phyloP scores from a whole-genome alignment of 2,797 vertebrate species.

The Mallotus villosus region DNA sequence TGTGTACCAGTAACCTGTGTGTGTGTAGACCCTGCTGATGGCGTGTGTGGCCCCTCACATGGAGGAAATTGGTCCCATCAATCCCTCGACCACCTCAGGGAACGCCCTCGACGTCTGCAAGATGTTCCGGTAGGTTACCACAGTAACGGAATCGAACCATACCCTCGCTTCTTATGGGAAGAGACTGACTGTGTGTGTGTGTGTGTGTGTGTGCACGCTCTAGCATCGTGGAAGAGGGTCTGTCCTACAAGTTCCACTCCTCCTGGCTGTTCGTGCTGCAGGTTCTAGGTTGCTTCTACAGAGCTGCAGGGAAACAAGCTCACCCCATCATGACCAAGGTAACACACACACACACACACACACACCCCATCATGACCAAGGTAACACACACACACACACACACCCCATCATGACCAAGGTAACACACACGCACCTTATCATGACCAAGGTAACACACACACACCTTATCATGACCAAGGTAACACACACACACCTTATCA shows the following conservation, averaged over 20 bases:
- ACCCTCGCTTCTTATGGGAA: not conserved
- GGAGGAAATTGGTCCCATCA: conserved; percentile 73
- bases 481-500: no score
- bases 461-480: no score
- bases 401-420: not conserved
- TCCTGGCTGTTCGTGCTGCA: conserved; percentile 88
- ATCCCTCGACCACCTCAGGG: conserved; percentile 73
- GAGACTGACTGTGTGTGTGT: conserved; percentile 3
- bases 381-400: conserved; percentile 21
- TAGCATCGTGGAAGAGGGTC: conserved; percentile 89
- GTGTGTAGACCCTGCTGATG: conserved; percentile 79
- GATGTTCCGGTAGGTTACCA: conserved; percentile 84
- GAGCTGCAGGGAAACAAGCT: conserved; percentile 83
- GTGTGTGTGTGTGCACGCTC: conserved; percentile 7
- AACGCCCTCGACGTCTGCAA: conserved; percentile 82
- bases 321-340: conserved; percentile 84
- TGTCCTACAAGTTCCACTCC: conserved; percentile 90
- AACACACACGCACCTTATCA: no score
- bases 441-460: no score
- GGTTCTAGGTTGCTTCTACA: conserved; percentile 85
- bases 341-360: conserved; percentile 2
- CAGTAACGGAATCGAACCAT: not conserved
- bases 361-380: conserved; percentile 46
- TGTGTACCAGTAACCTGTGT: not conserved
- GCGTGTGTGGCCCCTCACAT: conserved; percentile 83